Base-by-base conservation (phyloP, 2,888 invertebrate species). In the Microctonus aethiopoides region DNA sequence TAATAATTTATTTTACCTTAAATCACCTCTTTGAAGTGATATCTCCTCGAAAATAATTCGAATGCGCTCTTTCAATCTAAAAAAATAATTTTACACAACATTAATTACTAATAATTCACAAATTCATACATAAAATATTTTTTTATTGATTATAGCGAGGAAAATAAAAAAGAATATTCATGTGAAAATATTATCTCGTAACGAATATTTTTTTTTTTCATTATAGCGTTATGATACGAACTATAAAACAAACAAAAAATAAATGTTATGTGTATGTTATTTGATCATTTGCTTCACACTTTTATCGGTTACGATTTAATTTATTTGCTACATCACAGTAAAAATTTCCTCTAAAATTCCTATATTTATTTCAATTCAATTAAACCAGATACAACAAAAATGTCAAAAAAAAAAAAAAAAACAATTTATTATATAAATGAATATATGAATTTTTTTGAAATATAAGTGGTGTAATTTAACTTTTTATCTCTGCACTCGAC, bases 31-130 rank as follows among this genome's bases (percentile, higher is more conserved):
- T 84, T 94, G 92, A 76, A 94, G 88, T 66, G 91, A 90, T 77
- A 94, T 89, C 88, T 95, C 93, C 87, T 95, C 94, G 83, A 96
- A 95, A 20, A 94, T 89, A 77, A 96, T 88, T 83, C 94, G 92
- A 77, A 96, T 93, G 75, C 94, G 89, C 87, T 94, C 94, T 82
- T 91, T 92, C 80, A 90, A 89, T 84, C 93, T 93, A 90, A 76
- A 91, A 91, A 79, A 76, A 75, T 76, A 78, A 76, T n/a, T 46
- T 46, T 16, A 46, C 46, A 7, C 5, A 46, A 1, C 9, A 7
- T 0, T 46, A 3, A n/a, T 16, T 46, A 20, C 7, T n/a, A 76
- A 72, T 29, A 29, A n/a, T n/a, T n/a, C n/a, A n/a, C n/a, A n/a
- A n/a, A n/a, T n/a, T n/a, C n/a, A n/a, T n/a, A n/a, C n/a, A n/a